phyloP scores from a whole-genome alignment of 2,113 vertebrate genomes.

The Piprites chloris region DNA sequence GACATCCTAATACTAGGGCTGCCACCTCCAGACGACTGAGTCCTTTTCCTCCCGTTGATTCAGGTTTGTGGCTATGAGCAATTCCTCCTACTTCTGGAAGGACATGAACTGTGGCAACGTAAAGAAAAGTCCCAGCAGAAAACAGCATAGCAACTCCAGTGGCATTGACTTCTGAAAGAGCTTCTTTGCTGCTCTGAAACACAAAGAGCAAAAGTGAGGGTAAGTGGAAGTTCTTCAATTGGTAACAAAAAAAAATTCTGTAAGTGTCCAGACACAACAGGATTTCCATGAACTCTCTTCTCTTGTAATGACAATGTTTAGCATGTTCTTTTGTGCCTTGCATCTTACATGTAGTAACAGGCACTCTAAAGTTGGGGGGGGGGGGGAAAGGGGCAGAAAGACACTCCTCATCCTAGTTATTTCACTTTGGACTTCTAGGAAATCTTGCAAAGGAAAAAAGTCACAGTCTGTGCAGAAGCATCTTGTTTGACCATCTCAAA shows the following conservation, averaged over 20 bases:
- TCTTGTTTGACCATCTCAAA: neutral
- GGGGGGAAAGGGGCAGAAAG: neutral
- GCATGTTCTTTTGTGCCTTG: neutral
- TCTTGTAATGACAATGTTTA: neutral
- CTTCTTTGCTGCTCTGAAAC: constrained; percentile 95
- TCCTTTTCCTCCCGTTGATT: constrained; percentile 83
- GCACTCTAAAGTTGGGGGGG: neutral
- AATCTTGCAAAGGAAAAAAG: neutral
- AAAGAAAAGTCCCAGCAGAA: constrained; percentile 97
- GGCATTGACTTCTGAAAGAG: constrained; percentile 93
- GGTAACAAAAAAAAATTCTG: neutral
- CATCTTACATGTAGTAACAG: neutral
- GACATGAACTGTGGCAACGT: constrained; percentile 97
- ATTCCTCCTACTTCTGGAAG: constrained; percentile 95
- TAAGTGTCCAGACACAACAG: neutral
- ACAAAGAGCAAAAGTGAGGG: neutral
- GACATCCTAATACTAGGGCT: constrained; percentile 91
- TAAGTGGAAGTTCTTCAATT: neutral
- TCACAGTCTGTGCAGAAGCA: neutral
- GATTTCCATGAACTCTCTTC: neutral
- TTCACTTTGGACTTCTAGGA: neutral
- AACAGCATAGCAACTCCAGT: constrained; percentile 98
- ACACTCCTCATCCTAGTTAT: neutral
- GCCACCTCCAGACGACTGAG: constrained; percentile 92
- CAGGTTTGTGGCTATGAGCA: constrained; percentile 88